Evolutionary conservation across 2,797 vertebrate genomes (phyloP).

Genomic region (Phaenicophaeus curvirostris): DNA sequence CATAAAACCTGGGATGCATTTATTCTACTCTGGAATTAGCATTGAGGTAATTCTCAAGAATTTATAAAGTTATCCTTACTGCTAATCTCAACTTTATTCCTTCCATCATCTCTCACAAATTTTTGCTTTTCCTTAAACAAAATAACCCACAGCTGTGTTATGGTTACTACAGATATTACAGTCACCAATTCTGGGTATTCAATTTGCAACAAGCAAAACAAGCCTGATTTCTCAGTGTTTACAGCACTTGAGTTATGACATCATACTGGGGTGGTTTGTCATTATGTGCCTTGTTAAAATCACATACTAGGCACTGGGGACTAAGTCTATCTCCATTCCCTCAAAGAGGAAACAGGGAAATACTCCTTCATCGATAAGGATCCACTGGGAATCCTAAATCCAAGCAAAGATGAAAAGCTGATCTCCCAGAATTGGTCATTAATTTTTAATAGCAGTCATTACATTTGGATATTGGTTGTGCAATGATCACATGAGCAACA

Average conservation of each 20-base stretch:
- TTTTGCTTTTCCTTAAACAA: neutral
- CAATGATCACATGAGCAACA: accelerated
- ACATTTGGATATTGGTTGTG: neutral
- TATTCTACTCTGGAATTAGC: neutral
- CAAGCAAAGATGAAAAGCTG: neutral
- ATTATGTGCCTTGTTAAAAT: neutral
- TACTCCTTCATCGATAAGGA: neutral
- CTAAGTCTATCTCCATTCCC: neutral
- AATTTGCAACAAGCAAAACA: neutral
- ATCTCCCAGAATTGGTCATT: neutral
- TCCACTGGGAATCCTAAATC: neutral
- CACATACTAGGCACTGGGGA: neutral
- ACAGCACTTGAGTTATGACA: neutral
- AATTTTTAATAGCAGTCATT: neutral
- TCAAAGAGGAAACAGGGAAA: neutral
- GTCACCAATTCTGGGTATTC: neutral
- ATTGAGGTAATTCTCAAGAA: neutral
- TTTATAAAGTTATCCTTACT: neutral
- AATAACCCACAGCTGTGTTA: neutral
- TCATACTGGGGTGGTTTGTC: neutral
- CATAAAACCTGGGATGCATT: neutral
- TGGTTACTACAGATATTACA: neutral
- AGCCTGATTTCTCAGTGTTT: neutral
- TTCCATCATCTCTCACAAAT: neutral
- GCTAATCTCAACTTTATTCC: neutral